Evolutionary conservation across 2,888 invertebrate species (phyloP), one percentile per base, ranked within the genome.

Genomic region (Agrochola circellaris): DNA sequence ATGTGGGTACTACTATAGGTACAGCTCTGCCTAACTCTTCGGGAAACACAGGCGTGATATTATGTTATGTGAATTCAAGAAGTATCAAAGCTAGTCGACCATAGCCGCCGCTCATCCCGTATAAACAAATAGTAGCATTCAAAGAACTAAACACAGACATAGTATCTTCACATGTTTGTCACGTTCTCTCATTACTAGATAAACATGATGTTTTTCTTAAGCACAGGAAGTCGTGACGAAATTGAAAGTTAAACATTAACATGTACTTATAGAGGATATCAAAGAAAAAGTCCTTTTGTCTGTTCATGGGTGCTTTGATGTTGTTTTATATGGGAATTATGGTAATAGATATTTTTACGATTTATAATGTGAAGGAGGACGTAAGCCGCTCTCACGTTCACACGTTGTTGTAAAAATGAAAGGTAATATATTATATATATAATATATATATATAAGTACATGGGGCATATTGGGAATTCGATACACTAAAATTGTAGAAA

Each of bases 111-210:
- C n/a, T 20, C 20, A 23, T 42, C 1, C 1, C 23, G 13, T 64
- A 51, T 67, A 87, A 81, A 75, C 60, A 81, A 74, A 64, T 56
- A 81, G 60, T 34, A 62, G 17, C 13, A 79, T 88, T 77, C 69
- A 73, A 56, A 73, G 74, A 88, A 84, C 30, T n/a, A 48, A 58
- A 68, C 38, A 65, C 58, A 79, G 68, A 80, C 42, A 73, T 45
- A 61, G 9, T 9, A 51, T 15, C 67, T 38, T 26, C 5, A 56
- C 13, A 85, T 68, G 74, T 75, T 48, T 64, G 78, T 88, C 87
- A 85, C 87, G 87, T 80, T 65, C 66, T n/a, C 23, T 77, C 77
- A 88, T 84, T 82, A 79, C 61, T 34, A 73, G 69, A 77, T 78
- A 88, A 77, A 87, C 79, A 85, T 38, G 65, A 72, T 61, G 76